phyloP scores from a whole-genome alignment of 1,140 invertebrate genomes.

The Drosophila pseudoobscura region DNA sequence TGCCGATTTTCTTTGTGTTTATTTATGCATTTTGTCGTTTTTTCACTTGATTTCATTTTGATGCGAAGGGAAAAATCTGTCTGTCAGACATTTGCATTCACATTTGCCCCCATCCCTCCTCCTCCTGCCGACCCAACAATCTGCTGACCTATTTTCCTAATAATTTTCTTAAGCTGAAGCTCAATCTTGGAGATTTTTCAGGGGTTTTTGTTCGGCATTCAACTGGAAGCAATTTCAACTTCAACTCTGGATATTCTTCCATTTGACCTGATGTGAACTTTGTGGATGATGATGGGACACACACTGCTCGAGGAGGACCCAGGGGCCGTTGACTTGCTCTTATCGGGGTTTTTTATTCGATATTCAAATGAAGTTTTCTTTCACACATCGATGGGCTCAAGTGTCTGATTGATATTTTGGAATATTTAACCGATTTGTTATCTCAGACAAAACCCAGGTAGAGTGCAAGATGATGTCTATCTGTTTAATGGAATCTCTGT shows the following conservation, averaged over 20 bases:
- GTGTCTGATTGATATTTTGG: slow-evolving; percentile 57
- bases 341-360: neutral
- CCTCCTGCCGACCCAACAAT: slow-evolving; percentile 17
- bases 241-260: slow-evolving; percentile 44
- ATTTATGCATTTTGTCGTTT: slow-evolving; percentile 63
- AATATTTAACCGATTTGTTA: slow-evolving; percentile 38
- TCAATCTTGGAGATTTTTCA: slow-evolving; percentile 7
- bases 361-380: slow-evolving; percentile 45
- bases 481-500: slow-evolving; percentile 42
- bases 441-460: slow-evolving; percentile 10
- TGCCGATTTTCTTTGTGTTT: slow-evolving; percentile 55
- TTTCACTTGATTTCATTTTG: slow-evolving; percentile 77
- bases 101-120: neutral
- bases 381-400: slow-evolving; percentile 38
- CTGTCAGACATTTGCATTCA: slow-evolving; percentile 69
- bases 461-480: slow-evolving; percentile 24
- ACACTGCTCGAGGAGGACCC: slow-evolving; percentile 6
- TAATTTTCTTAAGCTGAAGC: slow-evolving; percentile 60
- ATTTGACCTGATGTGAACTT: slow-evolving; percentile 41
- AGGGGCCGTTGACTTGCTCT: slow-evolving; percentile 42
- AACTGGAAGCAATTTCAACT: slow-evolving; percentile 68
- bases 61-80: slow-evolving; percentile 42
- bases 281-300: too few relatives aligned
- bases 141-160: slow-evolving; percentile 68
- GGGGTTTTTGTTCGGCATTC: slow-evolving; percentile 30